These are phyloP conservation scores for Pelecanus crispus DNA, from an alignment of 2,113 vertebrate species.

Conservation along the genomic window DNA sequence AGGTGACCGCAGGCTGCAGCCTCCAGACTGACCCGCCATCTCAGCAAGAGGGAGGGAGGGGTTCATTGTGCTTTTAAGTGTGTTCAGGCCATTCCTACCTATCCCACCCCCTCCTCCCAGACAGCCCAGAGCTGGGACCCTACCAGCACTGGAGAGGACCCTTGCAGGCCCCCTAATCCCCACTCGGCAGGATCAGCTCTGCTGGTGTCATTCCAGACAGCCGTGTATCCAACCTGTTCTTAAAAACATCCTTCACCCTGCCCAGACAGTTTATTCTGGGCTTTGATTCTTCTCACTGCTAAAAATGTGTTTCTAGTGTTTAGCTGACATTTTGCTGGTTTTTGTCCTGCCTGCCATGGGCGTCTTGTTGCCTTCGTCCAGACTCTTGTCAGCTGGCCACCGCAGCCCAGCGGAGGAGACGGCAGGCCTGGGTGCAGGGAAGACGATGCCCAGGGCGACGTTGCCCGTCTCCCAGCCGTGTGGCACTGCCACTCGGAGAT, in stretches of 20 bases:
- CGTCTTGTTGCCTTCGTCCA: neutral
- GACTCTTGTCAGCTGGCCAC: neutral
- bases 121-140: neutral
- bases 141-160: neutral
- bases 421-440: neutral
- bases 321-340: neutral
- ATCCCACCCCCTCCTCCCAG: neutral
- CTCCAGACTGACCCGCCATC: neutral
- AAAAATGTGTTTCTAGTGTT: neutral
- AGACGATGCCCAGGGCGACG: neutral
- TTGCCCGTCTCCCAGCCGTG: neutral
- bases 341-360: neutral
- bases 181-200: neutral
- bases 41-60: neutral
- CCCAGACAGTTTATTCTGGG: neutral
- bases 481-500: neutral
- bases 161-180: neutral
- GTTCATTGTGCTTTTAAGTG: neutral
- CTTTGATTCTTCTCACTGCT: neutral
- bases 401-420: fast-evolving
- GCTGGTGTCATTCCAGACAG: neutral
- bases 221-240: neutral
- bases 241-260: neutral
- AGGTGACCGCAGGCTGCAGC: neutral
- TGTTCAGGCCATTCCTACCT: neutral